phyloP scores from a whole-genome alignment of 2,797 vertebrate species.

The Danio choprae region DNA sequence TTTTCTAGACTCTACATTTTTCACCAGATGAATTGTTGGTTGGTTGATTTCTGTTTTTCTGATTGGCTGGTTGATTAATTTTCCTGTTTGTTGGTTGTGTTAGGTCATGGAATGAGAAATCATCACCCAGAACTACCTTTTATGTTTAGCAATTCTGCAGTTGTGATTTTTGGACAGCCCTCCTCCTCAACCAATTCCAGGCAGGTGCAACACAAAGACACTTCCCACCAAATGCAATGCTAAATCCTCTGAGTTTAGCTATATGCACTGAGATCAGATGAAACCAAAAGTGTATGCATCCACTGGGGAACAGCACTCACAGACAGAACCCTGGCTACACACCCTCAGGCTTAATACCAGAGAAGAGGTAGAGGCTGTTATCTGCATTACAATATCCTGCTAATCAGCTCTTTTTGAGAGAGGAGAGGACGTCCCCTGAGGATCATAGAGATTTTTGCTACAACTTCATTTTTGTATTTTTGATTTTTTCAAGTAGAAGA shows the following conservation, averaged over 20 bases:
- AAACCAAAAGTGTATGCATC: conserved; percentile 48
- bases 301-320: conserved; percentile 41
- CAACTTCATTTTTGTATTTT: conserved; percentile 42
- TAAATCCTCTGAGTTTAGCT: conserved; percentile 34
- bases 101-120: too few relatives aligned
- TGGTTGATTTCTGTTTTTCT: too few relatives aligned
- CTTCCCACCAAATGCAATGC: conserved; percentile 32
- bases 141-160: neutral
- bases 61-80: too few relatives aligned
- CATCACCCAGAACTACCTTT: too few relatives aligned
- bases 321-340: conserved; percentile 44
- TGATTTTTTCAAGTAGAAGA: neutral
- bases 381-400: conserved; percentile 58
- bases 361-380: conserved; percentile 47
- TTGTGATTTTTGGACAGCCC: neutral
- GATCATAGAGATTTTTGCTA: conserved; percentile 41
- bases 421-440: conserved; percentile 47
- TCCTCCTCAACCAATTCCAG: neutral
- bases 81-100: too few relatives aligned
- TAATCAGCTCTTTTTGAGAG: conserved; percentile 57
- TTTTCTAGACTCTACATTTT: too few relatives aligned
- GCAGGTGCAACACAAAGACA: conserved; percentile 7
- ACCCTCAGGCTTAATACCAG: conserved; percentile 46
- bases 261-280: conserved; percentile 45
- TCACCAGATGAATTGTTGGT: too few relatives aligned